Evolutionary conservation across 2,888 invertebrate species (phyloP).

Genomic region (Thelaira solivaga): DNA sequence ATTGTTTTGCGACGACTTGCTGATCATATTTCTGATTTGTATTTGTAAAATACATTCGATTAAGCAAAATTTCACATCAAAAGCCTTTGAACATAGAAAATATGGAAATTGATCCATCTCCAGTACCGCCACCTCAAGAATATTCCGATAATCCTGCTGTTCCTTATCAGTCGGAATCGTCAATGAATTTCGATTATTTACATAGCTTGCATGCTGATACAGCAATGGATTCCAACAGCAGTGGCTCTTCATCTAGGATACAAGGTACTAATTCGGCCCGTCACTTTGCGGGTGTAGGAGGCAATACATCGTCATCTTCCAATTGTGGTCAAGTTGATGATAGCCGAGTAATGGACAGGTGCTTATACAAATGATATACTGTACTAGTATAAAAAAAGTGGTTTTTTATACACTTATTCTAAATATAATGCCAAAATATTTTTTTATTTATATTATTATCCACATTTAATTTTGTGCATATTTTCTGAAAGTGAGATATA

Average conservation of each 20-base stretch:
- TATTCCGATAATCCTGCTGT: conserved; percentile 67
- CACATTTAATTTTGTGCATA: no score
- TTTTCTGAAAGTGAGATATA: no score
- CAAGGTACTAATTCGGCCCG: conserved; percentile 57
- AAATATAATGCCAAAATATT: no score
- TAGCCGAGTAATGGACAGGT: conserved; percentile 76
- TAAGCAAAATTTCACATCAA: conserved; percentile 65
- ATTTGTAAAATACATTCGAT: conserved; percentile 28
- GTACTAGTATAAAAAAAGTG: not conserved
- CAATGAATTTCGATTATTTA: conserved; percentile 76
- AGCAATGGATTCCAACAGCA: conserved; percentile 47
- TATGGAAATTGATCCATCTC: conserved; percentile 76
- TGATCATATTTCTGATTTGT: not conserved
- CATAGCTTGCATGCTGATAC: conserved; percentile 68
- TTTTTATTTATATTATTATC: no score
- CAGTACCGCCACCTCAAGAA: conserved; percentile 72
- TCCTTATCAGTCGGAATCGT: conserved; percentile 71
- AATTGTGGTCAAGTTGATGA: conserved; percentile 73
- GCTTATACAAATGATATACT: conserved; percentile 66
- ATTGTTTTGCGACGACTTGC: not conserved
- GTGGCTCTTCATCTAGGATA: conserved; percentile 63
- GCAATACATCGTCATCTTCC: conserved; percentile 51
- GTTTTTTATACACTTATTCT: not conserved
- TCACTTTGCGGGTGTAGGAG: conserved; percentile 60
- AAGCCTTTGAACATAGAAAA: conserved; percentile 66